Percentiles rank a stretch among this genome's conserved stretches.
Conservation (phyloP, 2,797 vertebrate genomes). For the Argentina silus region DNA sequence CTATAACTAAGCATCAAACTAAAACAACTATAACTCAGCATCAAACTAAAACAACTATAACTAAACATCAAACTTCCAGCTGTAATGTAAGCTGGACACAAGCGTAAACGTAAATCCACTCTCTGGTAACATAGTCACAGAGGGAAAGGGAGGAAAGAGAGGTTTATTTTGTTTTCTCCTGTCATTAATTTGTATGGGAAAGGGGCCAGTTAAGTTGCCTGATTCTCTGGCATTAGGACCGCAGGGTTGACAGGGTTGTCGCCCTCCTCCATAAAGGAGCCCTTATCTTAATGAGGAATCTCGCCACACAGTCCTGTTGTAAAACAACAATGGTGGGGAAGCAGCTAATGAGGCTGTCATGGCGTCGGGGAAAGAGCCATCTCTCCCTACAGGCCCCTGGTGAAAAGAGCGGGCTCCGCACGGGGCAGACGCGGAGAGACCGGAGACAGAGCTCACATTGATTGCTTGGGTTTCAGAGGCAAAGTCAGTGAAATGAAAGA, state of each 20-base stretch:
- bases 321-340: slow-evolving; percentile 86
- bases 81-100: too few species aligned
- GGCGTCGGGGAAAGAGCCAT: slow-evolving; percentile 73
- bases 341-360: slow-evolving; percentile 87
- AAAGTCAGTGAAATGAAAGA: slow-evolving; percentile 72
- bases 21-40: too few species aligned
- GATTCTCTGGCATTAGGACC: slow-evolving; percentile 70
- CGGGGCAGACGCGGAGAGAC: slow-evolving; percentile 53
- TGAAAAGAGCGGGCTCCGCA: slow-evolving; percentile 62
- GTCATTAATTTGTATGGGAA: slow-evolving; percentile 59
- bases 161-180: slow-evolving; percentile 12
- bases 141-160: slow-evolving; percentile 31
- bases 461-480: slow-evolving; percentile 75
- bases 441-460: slow-evolving; percentile 77
- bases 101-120: not conserved
- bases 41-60: too few species aligned
- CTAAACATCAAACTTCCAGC: too few species aligned
- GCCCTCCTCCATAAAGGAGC: slow-evolving; percentile 67
- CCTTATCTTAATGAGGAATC: slow-evolving; percentile 88
- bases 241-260: slow-evolving; percentile 72
- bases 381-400: slow-evolving; percentile 74
- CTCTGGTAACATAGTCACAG: not conserved
- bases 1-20: too few species aligned
- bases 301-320: slow-evolving; percentile 84
- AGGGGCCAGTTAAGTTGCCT: slow-evolving; percentile 67